Evolutionary conservation across 2,888 invertebrate species (phyloP).

Genomic region (Habroteleia sp.): DNA sequence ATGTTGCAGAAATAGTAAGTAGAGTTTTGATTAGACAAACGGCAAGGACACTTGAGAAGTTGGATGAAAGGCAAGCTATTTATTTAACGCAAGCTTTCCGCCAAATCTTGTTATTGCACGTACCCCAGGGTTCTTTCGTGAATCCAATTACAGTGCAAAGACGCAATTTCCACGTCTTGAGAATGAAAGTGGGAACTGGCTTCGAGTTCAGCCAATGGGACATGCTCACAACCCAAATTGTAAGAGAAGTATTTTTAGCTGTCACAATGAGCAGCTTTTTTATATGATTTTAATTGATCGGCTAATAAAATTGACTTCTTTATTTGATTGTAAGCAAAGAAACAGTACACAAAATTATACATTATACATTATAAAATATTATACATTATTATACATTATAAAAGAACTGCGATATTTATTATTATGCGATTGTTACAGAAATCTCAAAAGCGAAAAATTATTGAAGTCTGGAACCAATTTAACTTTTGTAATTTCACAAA

Average conservation of each 20-base stretch:
- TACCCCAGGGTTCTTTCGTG: constrained; percentile 51
- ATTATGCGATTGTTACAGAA: constrained; percentile 23
- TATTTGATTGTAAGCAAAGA: too few species aligned
- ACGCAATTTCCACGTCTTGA: constrained; percentile 57
- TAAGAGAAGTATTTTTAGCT: constrained; percentile 45
- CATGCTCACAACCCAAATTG: constrained; percentile 30
- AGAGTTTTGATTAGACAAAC: constrained; percentile 55
- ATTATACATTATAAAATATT: too few species aligned
- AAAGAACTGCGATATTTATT: constrained; percentile 14
- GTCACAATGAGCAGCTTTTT: constrained; percentile 31
- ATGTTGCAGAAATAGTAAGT: constrained; percentile 33
- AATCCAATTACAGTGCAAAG: constrained; percentile 60
- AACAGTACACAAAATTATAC: too few species aligned
- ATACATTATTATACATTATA: too few species aligned
- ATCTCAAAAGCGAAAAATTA: constrained; percentile 16
- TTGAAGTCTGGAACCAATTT: constrained; percentile 24
- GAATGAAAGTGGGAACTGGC: constrained; percentile 43
- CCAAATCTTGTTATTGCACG: constrained; percentile 63
- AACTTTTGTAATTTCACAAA: constrained; percentile 40
- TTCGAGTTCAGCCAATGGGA: constrained; percentile 42
- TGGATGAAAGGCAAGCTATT: constrained; percentile 53
- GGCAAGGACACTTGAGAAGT: constrained; percentile 43
- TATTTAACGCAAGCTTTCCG: constrained; percentile 57
- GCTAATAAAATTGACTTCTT: constrained; percentile 7
- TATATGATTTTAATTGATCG: constrained; percentile 35